Base-by-base conservation (phyloP, 2,888 invertebrate species). In the Artemia sinica region DNA sequence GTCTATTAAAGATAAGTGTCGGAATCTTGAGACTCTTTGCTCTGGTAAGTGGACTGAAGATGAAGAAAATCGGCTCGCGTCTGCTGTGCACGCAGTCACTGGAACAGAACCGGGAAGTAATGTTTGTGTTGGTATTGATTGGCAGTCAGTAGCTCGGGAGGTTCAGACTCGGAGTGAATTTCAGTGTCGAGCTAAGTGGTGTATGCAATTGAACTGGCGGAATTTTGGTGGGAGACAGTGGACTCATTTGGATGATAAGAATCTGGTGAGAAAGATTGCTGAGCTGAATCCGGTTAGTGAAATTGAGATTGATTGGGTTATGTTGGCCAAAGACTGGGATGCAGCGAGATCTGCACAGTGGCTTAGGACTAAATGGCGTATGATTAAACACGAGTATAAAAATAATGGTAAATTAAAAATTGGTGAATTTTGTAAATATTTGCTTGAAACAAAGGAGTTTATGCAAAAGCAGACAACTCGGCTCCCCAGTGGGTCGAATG, bases 171-270 rank as follows among this genome's bases (percentile, higher is more conserved):
- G 80, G 50, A 78, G 79, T 10, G 80, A 80, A 73, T 80, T 80
- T 71, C 80, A 80, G 74, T 80, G 80, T 72, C 75, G 80, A 10
- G 79, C 79, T n/a, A 80, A 80, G 72, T 80, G 80, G 80, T 75
- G 80, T 41, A 80, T 80, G 73, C 79, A 78, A 72, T 75, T 80
- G 65, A 79, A 79, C 74, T 80, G 80, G 80, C 80, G 80, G 71
- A 76, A 77, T 72, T 76, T 76, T 67, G 79, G 79, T 10, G 80
- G 79, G 2, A 74, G 77, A 9, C 78, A 78, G 65, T 80, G 80
- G 80, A 78, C 78, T 5, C 73, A 77, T 50, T 76, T 77, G 48
- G 80, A 80, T 74, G 79, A 80, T 72, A 74, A 78, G n/a, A 74
- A 76, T 50, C 76, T 80, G 50, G 75, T 80, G 65, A 72, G 76